phyloP scores from a whole-genome alignment of 2,113 vertebrate genomes.

The Colistium nudipinnis region DNA sequence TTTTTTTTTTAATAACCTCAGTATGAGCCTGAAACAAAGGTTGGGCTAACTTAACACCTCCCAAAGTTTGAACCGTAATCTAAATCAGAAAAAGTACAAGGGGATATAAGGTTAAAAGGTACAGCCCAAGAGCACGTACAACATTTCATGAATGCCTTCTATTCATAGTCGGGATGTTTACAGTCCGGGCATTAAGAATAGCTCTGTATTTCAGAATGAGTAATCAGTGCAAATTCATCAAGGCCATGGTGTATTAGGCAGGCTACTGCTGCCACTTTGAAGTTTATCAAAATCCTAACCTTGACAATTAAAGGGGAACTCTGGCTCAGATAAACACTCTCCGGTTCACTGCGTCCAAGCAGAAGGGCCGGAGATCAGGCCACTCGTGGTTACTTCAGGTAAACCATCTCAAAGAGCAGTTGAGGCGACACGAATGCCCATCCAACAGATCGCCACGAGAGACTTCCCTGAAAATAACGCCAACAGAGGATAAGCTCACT shows the following conservation, averaged over 20 bases:
- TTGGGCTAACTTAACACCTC: not conserved
- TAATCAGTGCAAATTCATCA: conserved; percentile 2
- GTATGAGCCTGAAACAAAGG: too few species aligned
- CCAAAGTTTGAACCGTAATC: not conserved
- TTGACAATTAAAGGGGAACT: conserved; percentile 30
- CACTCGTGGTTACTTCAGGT: not conserved
- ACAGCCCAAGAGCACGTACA: not conserved
- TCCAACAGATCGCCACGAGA: not conserved
- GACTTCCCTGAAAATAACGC: not conserved
- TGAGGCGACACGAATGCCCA: not conserved
- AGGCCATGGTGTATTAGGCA: not conserved
- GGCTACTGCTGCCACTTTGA: conserved; percentile 25
- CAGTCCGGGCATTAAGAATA: conserved; percentile 3
- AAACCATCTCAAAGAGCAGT: not conserved
- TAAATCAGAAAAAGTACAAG: not conserved
- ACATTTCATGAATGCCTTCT: conserved; percentile 34
- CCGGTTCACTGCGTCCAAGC: not conserved
- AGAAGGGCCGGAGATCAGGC: not conserved
- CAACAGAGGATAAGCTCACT: not conserved
- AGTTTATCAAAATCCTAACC: conserved; percentile 41
- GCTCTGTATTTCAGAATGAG: not conserved
- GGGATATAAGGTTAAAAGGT: not conserved
- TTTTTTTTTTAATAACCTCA: too few species aligned
- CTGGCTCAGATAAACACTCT: not conserved
- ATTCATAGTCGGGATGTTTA: conserved; percentile 38